These are phyloP conservation scores for Melanerpes aurifrons DNA, from an alignment of 2,113 vertebrate species.

Conservation along the genomic window DNA sequence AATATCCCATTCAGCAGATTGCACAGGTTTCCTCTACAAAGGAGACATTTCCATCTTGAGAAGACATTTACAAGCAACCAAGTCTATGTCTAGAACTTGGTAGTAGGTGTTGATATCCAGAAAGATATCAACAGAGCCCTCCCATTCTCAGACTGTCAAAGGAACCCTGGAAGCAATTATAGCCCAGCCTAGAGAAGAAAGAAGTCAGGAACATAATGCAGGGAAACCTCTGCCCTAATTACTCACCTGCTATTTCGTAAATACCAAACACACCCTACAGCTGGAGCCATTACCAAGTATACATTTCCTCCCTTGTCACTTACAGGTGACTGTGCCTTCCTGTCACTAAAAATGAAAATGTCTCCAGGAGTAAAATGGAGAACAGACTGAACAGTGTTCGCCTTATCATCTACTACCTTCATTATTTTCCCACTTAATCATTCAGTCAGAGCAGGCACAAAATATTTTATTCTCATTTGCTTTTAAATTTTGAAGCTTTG, in stretches of 20 bases:
- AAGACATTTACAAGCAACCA: neutral
- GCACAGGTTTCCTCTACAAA: neutral
- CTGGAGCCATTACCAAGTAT: neutral
- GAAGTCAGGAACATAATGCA: neutral
- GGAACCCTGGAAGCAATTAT: fast-evolving
- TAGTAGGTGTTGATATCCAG: neutral
- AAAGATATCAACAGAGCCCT: neutral
- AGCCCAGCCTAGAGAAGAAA: neutral
- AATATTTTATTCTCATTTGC: neutral
- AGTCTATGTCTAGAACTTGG: neutral
- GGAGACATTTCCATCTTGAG: neutral
- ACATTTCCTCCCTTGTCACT: neutral
- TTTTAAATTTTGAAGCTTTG: neutral
- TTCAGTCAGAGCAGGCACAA: neutral
- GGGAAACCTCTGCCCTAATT: neutral
- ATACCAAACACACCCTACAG: neutral
- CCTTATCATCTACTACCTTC: neutral
- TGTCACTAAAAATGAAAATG: neutral
- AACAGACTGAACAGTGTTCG: neutral
- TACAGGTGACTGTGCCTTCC: neutral
- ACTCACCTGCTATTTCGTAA: neutral
- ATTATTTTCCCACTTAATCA: neutral
- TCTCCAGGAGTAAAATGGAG: neutral
- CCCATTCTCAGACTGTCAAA: neutral
- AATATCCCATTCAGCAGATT: neutral